Evolutionary conservation across 1,140 invertebrate genomes (phyloP), one percentile per base, ranked within the genome.

Genomic region (Drosophila ohnishii): DNA sequence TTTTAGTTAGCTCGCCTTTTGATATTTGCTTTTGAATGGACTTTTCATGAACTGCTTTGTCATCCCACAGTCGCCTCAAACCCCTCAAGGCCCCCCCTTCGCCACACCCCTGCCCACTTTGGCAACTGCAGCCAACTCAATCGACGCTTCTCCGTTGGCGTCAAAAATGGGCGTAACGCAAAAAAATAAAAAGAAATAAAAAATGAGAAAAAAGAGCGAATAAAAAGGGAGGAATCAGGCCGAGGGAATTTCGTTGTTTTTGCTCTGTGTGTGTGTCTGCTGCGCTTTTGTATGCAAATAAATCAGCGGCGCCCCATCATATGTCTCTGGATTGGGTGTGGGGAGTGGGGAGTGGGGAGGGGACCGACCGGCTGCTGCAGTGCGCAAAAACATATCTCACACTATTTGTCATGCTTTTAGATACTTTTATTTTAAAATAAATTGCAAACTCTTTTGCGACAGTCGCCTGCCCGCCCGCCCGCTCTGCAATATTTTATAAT

Each of bases 211-310:
- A 19, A 53, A 19, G 2, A 35, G 19, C 10, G 32, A 44, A 25
- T 39, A 37, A 35, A 40, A 47, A 16, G 48, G 55, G 70, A 61
- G 65, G 77, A 80, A 45, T 67, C 69, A 57, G 40, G 63, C 48
- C 65, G 64, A 44, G 70, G 60, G 44, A 75, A 44, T 63, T 47
- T 48, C 39, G 55, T 59, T 58, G 59, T 72, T 50, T 65, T 58
- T 65, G 50, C 35, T 42, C 6, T 42, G 3, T 10, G 7, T 39
- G 42, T 44, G 47, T 67, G 45, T 85, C 55, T 60, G 63, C 83
- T 80, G 89, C 85, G 75, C 85, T 87, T 80, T 90, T 84, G 79
- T 80, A 87, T 83, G 84, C 89, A 90, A 90, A 90, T 90, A 90
- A 90, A 90, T 90, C 89, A 90, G 82, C 35, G 80, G 74, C 69